Evolutionary conservation across 2,888 invertebrate genomes (phyloP), one percentile per base, ranked within the genome.

Genomic region (Orthosia cruda): DNA sequence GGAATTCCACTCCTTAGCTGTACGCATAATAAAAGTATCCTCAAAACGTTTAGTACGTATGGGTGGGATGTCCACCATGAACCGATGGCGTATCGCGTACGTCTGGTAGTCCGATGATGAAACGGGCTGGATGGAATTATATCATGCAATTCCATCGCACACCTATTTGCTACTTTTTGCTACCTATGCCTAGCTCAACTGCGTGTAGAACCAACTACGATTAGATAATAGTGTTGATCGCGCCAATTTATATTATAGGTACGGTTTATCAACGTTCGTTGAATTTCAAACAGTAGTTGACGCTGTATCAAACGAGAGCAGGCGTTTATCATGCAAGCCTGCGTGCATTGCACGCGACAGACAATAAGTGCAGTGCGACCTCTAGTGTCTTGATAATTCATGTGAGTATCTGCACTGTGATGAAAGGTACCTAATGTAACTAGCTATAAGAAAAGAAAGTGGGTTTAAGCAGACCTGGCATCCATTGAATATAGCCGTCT

Each of bases 401-500:
- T 50, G 20, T 40, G 52, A 49, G 47, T 74, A 40, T 23, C 4
- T 47, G 2, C 16, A 45, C 18, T 58, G 47, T 59, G 16, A 32
- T 45, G 55, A 58, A 49, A 79, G 40, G 54, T 71, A 40, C 40
- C 40, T 7, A 66, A n/a, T 11, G n/a, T 64, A 45, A 26, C 12
- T 40, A 58, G 9, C 18, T 58, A 32, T 32, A 65, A 16, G 26
- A 58, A 55, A 79, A 23, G 0, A 54, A 54, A 59, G n/a, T 47
- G 2, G 26, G 58, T 45, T 16, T n/a, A 55, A 68, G 23, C 82
- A 66, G 40, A 96, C 97, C 97, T 93, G 95, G 91, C 77, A 95
- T 86, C 97, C 97, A 97, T 69, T 94, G 94, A 65, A 96, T 93
- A 71, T 91, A 94, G 0, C 95, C 96, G 23, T 96, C 96, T 40